These are phyloP conservation scores for Corapipo altera DNA, from an alignment of 2,113 vertebrate genomes.

Conservation along the genomic window DNA sequence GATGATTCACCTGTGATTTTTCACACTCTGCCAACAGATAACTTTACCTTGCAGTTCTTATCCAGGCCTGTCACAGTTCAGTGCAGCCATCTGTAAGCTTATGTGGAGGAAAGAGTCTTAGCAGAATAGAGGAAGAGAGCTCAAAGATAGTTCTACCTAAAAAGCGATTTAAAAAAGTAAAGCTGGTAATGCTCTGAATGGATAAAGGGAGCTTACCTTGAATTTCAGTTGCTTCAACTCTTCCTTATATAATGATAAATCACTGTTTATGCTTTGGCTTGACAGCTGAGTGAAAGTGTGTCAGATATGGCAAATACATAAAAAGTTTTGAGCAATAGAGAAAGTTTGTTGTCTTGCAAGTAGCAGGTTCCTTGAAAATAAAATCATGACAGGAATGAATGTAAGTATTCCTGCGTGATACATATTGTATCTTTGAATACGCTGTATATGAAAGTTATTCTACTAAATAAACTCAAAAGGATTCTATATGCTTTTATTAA, in stretches of 20 bases:
- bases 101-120: conserved; percentile 63
- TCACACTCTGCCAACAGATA: conserved; percentile 27
- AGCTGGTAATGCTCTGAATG: conserved; percentile 25
- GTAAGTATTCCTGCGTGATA: background rate
- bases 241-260: conserved; percentile 41
- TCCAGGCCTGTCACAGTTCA: conserved; percentile 60
- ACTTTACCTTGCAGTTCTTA: conserved; percentile 47
- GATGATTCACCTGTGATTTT: conserved; percentile 41
- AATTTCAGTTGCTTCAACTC: conserved; percentile 2
- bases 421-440: background rate
- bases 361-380: background rate
- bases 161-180: conserved; percentile 38
- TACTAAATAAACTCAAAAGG: background rate
- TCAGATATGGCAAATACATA: background rate
- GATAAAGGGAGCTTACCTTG: conserved; percentile 28
- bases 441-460: background rate
- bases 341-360: background rate
- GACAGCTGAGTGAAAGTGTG: background rate
- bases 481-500: background rate
- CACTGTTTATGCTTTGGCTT: background rate
- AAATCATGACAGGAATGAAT: background rate
- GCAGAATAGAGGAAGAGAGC: conserved; percentile 32
- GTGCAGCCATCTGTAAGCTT: conserved; percentile 63
- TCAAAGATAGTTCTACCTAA: conserved; percentile 13
- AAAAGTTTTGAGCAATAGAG: conserved; percentile 10